Conservation (phyloP, 2,888 invertebrate genomes). For the Euplexia lucipara region DNA sequence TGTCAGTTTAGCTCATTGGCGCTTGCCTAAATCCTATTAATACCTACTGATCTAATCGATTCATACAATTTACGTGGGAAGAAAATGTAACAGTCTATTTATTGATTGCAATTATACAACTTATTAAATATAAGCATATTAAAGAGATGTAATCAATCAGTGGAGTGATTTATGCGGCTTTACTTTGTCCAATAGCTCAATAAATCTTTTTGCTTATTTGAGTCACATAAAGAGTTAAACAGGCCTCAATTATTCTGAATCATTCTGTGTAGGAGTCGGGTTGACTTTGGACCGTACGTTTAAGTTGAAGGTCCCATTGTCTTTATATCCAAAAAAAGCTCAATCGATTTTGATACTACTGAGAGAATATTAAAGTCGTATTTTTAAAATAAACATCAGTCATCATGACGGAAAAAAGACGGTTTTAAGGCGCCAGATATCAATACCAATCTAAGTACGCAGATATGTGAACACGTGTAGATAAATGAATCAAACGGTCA, state of each 20-base stretch:
- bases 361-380: neutral
- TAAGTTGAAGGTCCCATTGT: constrained; percentile 11
- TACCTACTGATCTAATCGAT: constrained; percentile 31
- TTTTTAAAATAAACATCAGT: neutral
- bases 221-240: constrained; percentile 28
- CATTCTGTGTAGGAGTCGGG: constrained; percentile 46
- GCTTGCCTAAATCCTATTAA: constrained; percentile 30
- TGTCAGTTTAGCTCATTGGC: constrained; percentile 19
- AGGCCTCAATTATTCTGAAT: constrained; percentile 41
- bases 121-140: constrained; percentile 14
- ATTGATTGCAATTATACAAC: constrained; percentile 28
- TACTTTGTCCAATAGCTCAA: constrained; percentile 27
- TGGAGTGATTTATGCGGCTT: constrained; percentile 15
- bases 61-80: constrained; percentile 42
- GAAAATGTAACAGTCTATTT: constrained; percentile 32
- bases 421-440: neutral
- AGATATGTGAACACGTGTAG: constrained; percentile 6
- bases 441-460: neutral
- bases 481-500: neutral
- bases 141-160: constrained; percentile 2
- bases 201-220: constrained; percentile 33
- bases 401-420: neutral
- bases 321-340: constrained; percentile 12
- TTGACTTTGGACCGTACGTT: constrained; percentile 42
- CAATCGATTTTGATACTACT: neutral